Base-by-base conservation (phyloP, 2,888 invertebrate genomes). In the Lissocephala sabroskyi region DNA sequence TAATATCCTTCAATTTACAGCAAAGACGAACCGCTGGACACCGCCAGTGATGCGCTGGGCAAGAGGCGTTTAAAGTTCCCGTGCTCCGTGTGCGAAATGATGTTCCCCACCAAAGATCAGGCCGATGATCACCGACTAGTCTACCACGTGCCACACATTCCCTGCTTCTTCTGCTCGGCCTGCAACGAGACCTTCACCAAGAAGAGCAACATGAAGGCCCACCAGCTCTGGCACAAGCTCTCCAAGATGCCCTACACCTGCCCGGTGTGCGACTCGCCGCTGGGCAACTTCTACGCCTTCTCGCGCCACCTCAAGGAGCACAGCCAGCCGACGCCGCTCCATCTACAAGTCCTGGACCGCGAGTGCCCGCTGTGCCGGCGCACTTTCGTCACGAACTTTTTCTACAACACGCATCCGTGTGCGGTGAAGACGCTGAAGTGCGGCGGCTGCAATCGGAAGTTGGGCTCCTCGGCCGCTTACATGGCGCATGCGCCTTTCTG, bases 101-200 rank as follows among this genome's bases (percentile, higher is more conserved):
- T 65, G 5, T 84, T 81, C 36, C 13, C 52, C 1, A 79, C 49
- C 52, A 82, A 81, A 58, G 53, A 62, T 6, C 58, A 66, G 16
- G 59, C 76, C 2, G 80, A 83, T 10, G 62, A 66, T 35, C 84
- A 85, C 51, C 59, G 76, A 2, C 59, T 37, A 16, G 19, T 16
- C 0, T 50, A 41, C 9, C 85, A 85, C 55, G 49, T 80, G 11
- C 84, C 84, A 2, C 60, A 56, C 11, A 57, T 83, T 33, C 60
- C 67, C 18, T 78, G 81, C 2, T 84, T 79, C 52, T 81, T 86
- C 0, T 88, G 88, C 65, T 84, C 86, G 51, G 84, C 86, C 0
- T 88, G 88, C 52, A 80, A 85, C 11, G 80, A 84, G 23, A 86
- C 85, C 73, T 86, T 87, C 55, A 14, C 56, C 0, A 80, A 79